Conservation (phyloP, 2,797 vertebrate species). For the Hyperoplus immaculatus region DNA sequence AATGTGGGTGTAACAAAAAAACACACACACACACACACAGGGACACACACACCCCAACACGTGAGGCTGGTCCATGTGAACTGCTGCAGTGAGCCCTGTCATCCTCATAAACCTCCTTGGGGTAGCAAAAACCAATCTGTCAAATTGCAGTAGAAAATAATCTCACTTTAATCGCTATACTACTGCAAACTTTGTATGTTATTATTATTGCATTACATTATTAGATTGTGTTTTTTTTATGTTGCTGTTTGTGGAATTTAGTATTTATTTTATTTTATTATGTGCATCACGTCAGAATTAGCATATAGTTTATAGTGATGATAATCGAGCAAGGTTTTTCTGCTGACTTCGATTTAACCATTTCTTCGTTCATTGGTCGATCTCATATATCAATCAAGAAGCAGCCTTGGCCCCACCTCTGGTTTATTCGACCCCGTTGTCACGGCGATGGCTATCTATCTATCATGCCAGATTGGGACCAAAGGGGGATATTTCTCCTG, state of each 20-base stretch:
- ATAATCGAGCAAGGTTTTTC: slow-evolving; percentile 1
- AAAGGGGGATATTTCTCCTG: slow-evolving; percentile 71
- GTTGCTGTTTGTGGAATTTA: background rate
- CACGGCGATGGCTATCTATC: slow-evolving; percentile 55
- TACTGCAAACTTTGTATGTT: slow-evolving; percentile 40
- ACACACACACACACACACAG: background rate
- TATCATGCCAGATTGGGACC: slow-evolving; percentile 74
- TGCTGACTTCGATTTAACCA: slow-evolving; percentile 51
- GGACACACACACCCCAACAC: background rate
- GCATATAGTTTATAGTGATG: no score
- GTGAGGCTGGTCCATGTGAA: background rate
- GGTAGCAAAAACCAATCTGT: slow-evolving; percentile 55
- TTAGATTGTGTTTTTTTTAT: slow-evolving; percentile 43
- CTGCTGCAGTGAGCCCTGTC: slow-evolving; percentile 7
- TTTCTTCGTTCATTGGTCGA: slow-evolving; percentile 40
- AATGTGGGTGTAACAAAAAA: background rate
- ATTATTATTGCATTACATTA: slow-evolving; percentile 53
- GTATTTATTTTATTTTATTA: background rate
- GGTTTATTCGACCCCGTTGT: slow-evolving; percentile 30
- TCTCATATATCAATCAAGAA: slow-evolving; percentile 4
- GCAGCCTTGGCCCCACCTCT: slow-evolving; percentile 21
- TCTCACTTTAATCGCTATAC: slow-evolving; percentile 61
- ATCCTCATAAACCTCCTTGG: slow-evolving; percentile 30
- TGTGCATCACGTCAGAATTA: no score
- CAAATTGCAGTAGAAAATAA: slow-evolving; percentile 66